These are phyloP conservation scores for Aproaerema taeniolella DNA, from an alignment of 2,888 invertebrate genomes.

Conservation along the genomic window DNA sequence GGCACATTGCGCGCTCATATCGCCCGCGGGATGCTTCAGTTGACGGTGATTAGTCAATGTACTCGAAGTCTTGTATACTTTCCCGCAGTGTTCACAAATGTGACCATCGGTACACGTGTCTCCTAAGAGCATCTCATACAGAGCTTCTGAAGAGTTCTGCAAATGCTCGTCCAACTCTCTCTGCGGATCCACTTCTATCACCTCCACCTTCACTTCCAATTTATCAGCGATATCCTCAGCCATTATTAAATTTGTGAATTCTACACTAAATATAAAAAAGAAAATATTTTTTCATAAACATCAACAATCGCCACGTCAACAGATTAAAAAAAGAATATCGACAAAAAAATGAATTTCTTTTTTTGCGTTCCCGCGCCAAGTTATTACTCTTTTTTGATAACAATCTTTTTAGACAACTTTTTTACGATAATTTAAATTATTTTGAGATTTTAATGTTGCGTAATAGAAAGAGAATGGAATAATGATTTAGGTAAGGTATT, in stretches of 20 bases:
- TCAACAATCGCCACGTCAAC: neutral
- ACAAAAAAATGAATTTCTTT: slow-evolving; percentile 22
- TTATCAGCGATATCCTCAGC: neutral
- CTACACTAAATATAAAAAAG: neutral
- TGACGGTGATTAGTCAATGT: slow-evolving; percentile 44
- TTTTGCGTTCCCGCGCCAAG: slow-evolving; percentile 16
- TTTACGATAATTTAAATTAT: too few species aligned
- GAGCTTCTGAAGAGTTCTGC: slow-evolving; percentile 38
- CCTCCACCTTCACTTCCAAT: slow-evolving; percentile 11
- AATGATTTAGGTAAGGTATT: too few species aligned
- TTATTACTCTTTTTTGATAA: too few species aligned
- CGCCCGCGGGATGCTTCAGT: slow-evolving; percentile 42
- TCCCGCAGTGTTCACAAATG: slow-evolving; percentile 59
- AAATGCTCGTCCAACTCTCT: slow-evolving; percentile 26
- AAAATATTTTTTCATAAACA: neutral
- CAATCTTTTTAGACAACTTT: neutral
- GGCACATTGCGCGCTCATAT: slow-evolving; percentile 34
- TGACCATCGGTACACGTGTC: slow-evolving; percentile 30
- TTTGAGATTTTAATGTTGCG: too few species aligned
- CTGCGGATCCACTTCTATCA: slow-evolving; percentile 6
- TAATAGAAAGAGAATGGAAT: too few species aligned
- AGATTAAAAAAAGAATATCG: slow-evolving; percentile 18
- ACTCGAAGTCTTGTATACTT: slow-evolving; percentile 43
- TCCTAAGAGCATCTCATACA: slow-evolving; percentile 39
- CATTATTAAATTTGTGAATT: neutral